phyloP scores from a whole-genome alignment of 2,113 vertebrate species.

The Myanophis thanlyinensis region DNA sequence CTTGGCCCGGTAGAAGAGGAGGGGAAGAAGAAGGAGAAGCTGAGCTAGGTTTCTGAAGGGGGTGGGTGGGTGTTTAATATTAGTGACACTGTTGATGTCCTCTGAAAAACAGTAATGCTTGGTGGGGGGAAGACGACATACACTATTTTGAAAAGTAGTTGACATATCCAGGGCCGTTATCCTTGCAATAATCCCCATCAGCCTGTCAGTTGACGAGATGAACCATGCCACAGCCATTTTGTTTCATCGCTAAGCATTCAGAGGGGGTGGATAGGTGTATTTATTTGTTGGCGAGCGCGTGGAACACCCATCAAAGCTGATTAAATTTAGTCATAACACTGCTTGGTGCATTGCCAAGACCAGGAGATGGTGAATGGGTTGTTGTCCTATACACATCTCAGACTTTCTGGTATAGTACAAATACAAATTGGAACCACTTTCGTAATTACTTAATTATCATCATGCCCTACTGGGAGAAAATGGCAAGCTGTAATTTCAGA shows the following conservation, averaged over 20 bases:
- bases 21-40: slow-evolving; percentile 74
- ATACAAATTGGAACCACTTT: neutral
- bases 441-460: neutral
- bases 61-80: slow-evolving; percentile 87
- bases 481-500: neutral
- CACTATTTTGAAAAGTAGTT: slow-evolving; percentile 96
- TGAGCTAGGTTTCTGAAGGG: slow-evolving; percentile 85
- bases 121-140: slow-evolving; percentile 86
- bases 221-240: slow-evolving; percentile 87
- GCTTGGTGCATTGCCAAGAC: slow-evolving; percentile 49
- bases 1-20: slow-evolving; percentile 66
- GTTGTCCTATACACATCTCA: too few relatives aligned
- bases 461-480: neutral
- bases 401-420: neutral
- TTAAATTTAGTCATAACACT: slow-evolving; percentile 68
- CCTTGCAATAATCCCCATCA: slow-evolving; percentile 95
- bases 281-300: slow-evolving; percentile 66
- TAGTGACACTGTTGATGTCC: slow-evolving; percentile 90
- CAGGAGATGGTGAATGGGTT: neutral
- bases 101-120: slow-evolving; percentile 85
- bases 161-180: slow-evolving; percentile 93
- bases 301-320: slow-evolving; percentile 72
- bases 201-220: slow-evolving; percentile 91
- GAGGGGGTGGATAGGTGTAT: slow-evolving; percentile 75
- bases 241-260: slow-evolving; percentile 83